Evolutionary conservation across 2,113 vertebrate species (phyloP).

Genomic region (Plotosus lineatus): DNA sequence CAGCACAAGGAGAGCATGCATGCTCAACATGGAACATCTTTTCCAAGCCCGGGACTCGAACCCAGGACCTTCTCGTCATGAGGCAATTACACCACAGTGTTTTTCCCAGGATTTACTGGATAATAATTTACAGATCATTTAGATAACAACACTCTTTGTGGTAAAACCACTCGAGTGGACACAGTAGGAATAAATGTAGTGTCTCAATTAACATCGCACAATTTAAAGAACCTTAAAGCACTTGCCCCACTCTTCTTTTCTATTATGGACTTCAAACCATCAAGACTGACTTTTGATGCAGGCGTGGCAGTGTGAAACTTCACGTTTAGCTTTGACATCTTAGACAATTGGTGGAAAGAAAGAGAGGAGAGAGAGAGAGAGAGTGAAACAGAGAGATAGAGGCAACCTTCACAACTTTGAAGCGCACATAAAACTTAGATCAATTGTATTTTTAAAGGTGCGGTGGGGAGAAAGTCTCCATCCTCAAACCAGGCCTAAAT

Average conservation of each 20-base stretch:
- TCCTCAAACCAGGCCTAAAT: conserved; percentile 67
- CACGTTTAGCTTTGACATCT: conserved; percentile 76
- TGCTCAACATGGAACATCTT: no score
- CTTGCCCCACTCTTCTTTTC: conserved; percentile 52
- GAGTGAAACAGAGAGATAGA: conserved; percentile 21
- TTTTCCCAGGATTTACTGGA: conserved; percentile 5
- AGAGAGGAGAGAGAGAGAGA: conserved; percentile 33
- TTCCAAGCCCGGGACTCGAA: no score
- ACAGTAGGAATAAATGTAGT: not conserved
- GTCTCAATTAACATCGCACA: not conserved
- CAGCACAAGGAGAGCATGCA: no score
- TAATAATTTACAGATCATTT: not conserved
- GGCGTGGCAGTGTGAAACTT: conserved; percentile 65
- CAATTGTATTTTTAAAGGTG: conserved; percentile 78
- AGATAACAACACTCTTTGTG: not conserved
- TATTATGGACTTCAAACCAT: conserved; percentile 63
- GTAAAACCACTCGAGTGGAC: not conserved
- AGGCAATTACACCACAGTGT: no score
- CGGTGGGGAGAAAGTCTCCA: conserved; percentile 67
- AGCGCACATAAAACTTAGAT: conserved; percentile 79
- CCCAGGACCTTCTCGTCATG: no score
- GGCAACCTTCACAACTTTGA: conserved; percentile 80
- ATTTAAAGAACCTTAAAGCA: conserved; percentile 15
- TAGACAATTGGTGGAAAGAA: conserved; percentile 67
- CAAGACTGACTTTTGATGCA: conserved; percentile 65